Base-by-base conservation (phyloP, 2,888 invertebrate species). In the Lissonota sp. region DNA sequence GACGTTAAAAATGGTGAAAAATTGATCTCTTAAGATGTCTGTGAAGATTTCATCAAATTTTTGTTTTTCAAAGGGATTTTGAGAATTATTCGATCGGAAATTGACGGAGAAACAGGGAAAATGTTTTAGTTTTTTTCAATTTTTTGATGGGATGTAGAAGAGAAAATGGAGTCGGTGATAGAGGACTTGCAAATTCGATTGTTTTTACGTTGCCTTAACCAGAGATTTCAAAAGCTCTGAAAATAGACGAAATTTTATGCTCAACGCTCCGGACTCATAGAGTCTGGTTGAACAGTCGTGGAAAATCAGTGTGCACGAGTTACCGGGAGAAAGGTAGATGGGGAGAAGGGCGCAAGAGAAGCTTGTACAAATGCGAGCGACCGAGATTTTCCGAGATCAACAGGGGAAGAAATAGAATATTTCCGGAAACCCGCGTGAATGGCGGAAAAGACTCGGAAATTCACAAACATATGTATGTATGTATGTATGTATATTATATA, bases 351-450 rank as follows among this genome's bases (percentile, higher is more conserved):
- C 63, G 66, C 55, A 64, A 74, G 62, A 55, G 74, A 74, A 73
- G 62, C 66, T 75, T 63, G 77, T 80, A 83, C 80, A 80, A 79
- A 79, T 79, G 72, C 78, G 78, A 72, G 53, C 57, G 72, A 72
- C 63, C 74, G 57, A 49, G 80, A 57, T 72, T 80, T 76, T 46
- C 44, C 49, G 67, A 57, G 80, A 72, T 75, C 72, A 76, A 80
- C 80, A 71, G 46, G 60, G 71, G 72, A 63, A 69, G 57, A 80
- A 80, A 80, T 76, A 76, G 69, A 80, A 72, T 77, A 73, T 80
- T 76, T 80, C 67, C 51, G 72, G 67, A 76, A 76, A 69, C 49
- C 37, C 44, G 67, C 63, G 58, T 60, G 71, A 76, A 76, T 73
- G 57, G 80, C 63, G 76, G 76, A 76, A 80, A 80, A 76, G 80